Conservation (phyloP, 2,888 invertebrate genomes). For the Leucophenga montana region DNA sequence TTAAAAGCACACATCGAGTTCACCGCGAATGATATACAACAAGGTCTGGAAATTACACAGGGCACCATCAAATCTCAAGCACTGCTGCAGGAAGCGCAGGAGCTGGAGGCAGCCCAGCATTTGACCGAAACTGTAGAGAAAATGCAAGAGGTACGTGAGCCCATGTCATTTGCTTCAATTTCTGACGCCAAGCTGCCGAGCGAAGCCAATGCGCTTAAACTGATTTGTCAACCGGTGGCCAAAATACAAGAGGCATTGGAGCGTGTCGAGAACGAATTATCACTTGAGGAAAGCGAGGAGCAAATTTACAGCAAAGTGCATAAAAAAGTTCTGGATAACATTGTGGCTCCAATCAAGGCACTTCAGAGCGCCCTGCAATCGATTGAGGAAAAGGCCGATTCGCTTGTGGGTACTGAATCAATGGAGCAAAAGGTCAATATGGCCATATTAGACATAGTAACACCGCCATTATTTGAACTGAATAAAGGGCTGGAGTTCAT, state of each 20-base stretch:
- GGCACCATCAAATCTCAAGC: constrained; percentile 76
- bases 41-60: constrained; percentile 75
- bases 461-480: constrained; percentile 78
- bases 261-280: constrained; percentile 70
- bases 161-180: constrained; percentile 69
- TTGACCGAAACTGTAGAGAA: constrained; percentile 71
- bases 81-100: constrained; percentile 75
- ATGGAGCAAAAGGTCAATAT: constrained; percentile 75
- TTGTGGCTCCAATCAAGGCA: constrained; percentile 67
- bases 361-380: constrained; percentile 62
- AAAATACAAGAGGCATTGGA: constrained; percentile 74
- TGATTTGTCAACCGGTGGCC: constrained; percentile 72
- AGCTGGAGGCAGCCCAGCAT: constrained; percentile 71
- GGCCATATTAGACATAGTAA: constrained; percentile 78
- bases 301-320: constrained; percentile 69
- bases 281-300: constrained; percentile 69
- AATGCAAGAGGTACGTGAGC: constrained; percentile 67
- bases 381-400: constrained; percentile 64
- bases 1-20: constrained; percentile 73
- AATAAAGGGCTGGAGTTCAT: constrained; percentile 76
- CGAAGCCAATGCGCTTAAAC: constrained; percentile 69
- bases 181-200: constrained; percentile 66
- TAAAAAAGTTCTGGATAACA: constrained; percentile 64
- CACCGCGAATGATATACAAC: constrained; percentile 74
- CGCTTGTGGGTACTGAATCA: constrained; percentile 60